Percentiles rank a stretch among this genome's conserved stretches.
Evolutionary conservation across 2,797 vertebrate species (phyloP).

Genomic region (Hybognathus amarus): DNA sequence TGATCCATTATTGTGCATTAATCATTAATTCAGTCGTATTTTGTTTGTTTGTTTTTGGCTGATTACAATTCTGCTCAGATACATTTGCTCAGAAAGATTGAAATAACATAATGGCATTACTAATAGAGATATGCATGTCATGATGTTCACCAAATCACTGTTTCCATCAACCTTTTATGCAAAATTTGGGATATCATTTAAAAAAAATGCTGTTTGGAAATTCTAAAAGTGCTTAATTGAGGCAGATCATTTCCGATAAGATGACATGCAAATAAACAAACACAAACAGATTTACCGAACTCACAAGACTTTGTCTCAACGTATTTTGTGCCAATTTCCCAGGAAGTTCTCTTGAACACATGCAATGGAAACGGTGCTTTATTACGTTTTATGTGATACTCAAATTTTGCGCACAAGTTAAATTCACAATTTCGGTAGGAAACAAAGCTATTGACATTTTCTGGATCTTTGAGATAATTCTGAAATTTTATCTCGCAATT

Average conservation of each 20-base stretch:
- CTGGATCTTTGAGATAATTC: not conserved
- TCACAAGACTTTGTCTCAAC: not conserved
- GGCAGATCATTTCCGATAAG: not conserved
- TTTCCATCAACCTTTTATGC: not conserved
- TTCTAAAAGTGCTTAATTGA: not conserved
- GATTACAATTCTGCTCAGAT: not conserved
- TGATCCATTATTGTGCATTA: not conserved
- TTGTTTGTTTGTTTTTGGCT: not conserved
- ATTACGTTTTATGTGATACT: too few relatives aligned
- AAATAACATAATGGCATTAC: constrained; percentile 21
- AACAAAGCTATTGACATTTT: not conserved
- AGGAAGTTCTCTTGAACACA: not conserved
- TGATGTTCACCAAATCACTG: not conserved
- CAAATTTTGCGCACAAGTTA: too few relatives aligned
- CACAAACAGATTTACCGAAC: not conserved
- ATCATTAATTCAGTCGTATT: not conserved
- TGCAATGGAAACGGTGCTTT: too few relatives aligned
- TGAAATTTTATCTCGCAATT: too few relatives aligned
- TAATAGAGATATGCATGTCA: constrained; percentile 30
- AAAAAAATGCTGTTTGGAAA: not conserved
- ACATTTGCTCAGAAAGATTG: not conserved
- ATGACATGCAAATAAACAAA: not conserved
- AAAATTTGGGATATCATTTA: not conserved
- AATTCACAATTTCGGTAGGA: too few relatives aligned
- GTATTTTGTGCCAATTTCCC: not conserved